Evolutionary conservation across 2,113 vertebrate genomes (phyloP).

Genomic region (Xiphophorus maculatus): DNA sequence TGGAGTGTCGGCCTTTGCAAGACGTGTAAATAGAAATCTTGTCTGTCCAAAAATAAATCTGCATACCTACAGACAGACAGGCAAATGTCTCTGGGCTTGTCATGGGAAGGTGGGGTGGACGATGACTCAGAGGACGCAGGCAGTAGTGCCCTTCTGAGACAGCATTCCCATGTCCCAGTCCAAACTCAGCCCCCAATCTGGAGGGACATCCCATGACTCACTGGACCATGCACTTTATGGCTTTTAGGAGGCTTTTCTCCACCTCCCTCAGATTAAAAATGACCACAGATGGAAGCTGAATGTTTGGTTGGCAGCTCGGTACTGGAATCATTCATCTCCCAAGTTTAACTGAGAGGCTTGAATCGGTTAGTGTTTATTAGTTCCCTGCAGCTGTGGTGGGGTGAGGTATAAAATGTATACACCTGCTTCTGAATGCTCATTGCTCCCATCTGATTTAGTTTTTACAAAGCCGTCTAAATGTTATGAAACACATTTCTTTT

Average conservation of each 20-base stretch:
- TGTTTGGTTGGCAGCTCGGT: conserved; percentile 14
- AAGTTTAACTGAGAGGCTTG: background rate
- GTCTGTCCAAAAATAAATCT: background rate
- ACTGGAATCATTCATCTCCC: conserved; percentile 7
- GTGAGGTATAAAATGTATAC: background rate
- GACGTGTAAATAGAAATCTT: too few species aligned
- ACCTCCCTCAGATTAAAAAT: conserved; percentile 52
- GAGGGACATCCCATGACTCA: conserved; percentile 69
- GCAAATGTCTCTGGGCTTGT: conserved; percentile 36
- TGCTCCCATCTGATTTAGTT: conserved; percentile 2
- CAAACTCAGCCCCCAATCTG: conserved; percentile 42
- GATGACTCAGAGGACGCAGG: conserved; percentile 59
- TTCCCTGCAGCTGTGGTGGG: conserved; percentile 11
- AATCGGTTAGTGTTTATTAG: background rate
- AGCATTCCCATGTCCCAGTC: conserved; percentile 40
- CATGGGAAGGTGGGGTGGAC: conserved; percentile 35
- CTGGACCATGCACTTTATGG: conserved; percentile 29
- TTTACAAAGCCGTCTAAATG: background rate
- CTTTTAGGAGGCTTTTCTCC: conserved; percentile 47
- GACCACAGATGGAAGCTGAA: conserved; percentile 40
- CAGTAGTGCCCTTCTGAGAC: conserved; percentile 40
- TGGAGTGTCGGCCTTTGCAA: background rate
- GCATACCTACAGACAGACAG: conserved; percentile 4
- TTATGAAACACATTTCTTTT: background rate
- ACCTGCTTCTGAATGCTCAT: conserved; percentile 3